Conservation (phyloP, 37 sponge, comb jelly and placozoan genomes). For the Lycopodina hypogea region DNA sequence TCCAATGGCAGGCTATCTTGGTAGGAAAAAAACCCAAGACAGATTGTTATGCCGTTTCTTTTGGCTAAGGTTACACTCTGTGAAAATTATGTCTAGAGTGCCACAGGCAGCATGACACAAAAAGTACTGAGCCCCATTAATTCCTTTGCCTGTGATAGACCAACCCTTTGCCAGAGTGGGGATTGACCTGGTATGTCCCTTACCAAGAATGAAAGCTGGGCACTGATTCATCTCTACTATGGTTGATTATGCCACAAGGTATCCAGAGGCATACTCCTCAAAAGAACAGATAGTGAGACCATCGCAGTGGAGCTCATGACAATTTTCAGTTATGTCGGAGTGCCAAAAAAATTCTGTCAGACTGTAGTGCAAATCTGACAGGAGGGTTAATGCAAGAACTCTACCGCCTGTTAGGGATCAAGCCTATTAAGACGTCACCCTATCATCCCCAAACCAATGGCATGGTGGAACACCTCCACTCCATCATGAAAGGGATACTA, state of each 20-base stretch:
- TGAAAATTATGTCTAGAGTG: neutral
- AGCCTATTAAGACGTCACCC: constrained; percentile 32
- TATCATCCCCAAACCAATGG: constrained; percentile 53
- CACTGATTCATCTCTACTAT: constrained; percentile 31
- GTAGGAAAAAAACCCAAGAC: neutral
- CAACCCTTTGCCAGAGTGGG: constrained; percentile 18
- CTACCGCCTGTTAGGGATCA: constrained; percentile 24
- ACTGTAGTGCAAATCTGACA: constrained; percentile 31
- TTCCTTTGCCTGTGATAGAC: constrained; percentile 20
- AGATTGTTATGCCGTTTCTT: neutral
- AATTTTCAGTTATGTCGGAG: constrained; percentile 24
- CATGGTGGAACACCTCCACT: constrained; percentile 36
- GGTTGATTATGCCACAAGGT: constrained; percentile 38
- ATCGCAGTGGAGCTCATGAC: constrained; percentile 34
- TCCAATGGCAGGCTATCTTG: neutral
- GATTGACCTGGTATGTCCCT: constrained; percentile 30
- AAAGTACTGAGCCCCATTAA: constrained; percentile 17
- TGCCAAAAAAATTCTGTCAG: constrained; percentile 30
- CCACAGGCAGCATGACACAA: neutral
- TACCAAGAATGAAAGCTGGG: constrained; percentile 22
- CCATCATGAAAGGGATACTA: constrained; percentile 32
- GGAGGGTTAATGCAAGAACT: constrained; percentile 25
- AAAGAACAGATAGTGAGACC: constrained; percentile 13
- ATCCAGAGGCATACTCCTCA: constrained; percentile 41
- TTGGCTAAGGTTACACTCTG: neutral